Percentiles rank a stretch among this genome's conserved stretches.
Evolutionary conservation across 2,888 invertebrate species (phyloP).

Genomic region (Coecobrya sp.): DNA sequence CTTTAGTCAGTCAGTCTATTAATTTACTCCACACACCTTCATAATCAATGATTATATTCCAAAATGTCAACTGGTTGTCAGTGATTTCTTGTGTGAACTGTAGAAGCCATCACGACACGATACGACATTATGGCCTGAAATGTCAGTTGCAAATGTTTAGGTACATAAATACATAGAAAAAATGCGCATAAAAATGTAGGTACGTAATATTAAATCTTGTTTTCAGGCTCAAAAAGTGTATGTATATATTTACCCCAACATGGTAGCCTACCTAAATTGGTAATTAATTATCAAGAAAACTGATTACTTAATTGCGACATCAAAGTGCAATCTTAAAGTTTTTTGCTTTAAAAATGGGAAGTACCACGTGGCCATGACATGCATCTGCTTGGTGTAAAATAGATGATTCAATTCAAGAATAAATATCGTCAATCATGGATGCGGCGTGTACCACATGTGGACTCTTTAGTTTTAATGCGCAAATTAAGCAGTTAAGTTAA

Average conservation of each 20-base stretch:
- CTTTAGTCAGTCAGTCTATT: neutral
- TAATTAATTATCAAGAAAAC: neutral
- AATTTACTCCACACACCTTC: neutral
- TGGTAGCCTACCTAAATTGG: neutral
- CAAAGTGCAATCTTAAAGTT: neutral
- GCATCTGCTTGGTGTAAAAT: constrained; percentile 39
- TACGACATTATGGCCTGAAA: too few species aligned
- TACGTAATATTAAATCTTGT: neutral
- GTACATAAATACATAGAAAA: neutral
- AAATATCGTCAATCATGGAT: constrained; percentile 23
- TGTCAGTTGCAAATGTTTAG: neutral
- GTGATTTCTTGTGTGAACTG: neutral
- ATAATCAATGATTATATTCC: neutral
- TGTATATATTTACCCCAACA: neutral
- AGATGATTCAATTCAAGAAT: constrained; percentile 57
- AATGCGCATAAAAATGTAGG: neutral
- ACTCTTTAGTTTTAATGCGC: neutral
- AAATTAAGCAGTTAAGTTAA: constrained; percentile 26
- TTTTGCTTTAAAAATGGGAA: constrained; percentile 33
- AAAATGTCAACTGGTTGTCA: constrained; percentile 20
- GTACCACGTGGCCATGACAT: constrained; percentile 71
- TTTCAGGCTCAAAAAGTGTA: neutral
- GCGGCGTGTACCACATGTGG: constrained; percentile 61
- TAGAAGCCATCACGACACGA: neutral
- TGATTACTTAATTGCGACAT: neutral